phyloP scores from a whole-genome alignment of 2,797 vertebrate species.

The Gambelia wislizenii region DNA sequence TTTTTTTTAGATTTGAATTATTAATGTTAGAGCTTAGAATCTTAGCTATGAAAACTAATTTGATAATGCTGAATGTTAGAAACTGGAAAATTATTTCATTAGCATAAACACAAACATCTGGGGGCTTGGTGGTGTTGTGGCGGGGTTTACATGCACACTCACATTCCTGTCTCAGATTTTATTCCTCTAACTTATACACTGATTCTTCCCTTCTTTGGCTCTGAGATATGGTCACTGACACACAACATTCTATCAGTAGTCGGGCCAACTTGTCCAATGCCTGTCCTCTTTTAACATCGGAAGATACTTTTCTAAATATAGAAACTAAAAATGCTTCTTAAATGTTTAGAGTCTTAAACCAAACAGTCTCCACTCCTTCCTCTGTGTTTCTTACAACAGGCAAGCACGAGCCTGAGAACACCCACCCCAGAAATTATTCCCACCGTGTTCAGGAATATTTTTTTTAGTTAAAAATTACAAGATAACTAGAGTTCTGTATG shows the following conservation, averaged over 20 bases:
- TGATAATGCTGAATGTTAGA: no score
- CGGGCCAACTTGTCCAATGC: not conserved
- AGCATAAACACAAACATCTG: no score
- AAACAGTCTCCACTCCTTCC: not conserved
- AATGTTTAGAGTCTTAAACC: not conserved
- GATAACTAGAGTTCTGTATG: conserved; percentile 7
- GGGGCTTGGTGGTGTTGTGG: no score
- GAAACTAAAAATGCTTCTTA: not conserved
- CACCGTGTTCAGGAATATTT: conserved; percentile 18
- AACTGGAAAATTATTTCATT: no score
- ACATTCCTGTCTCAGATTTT: no score
- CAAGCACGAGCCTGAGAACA: not conserved
- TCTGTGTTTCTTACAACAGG: not conserved
- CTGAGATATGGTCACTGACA: not conserved
- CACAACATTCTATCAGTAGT: not conserved
- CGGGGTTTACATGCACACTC: no score
- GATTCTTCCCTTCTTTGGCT: not conserved
- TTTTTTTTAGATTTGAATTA: not conserved
- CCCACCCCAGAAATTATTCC: conserved; percentile 27
- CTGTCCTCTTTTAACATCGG: no score
- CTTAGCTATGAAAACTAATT: not conserved
- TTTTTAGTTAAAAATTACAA: not conserved
- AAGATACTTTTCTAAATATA: not conserved
- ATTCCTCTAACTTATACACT: not conserved
- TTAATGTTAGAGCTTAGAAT: no score